Percentiles rank a stretch among this genome's conserved stretches.
These are phyloP conservation scores for Delphinus delphis DNA, from an alignment of 2,113 vertebrate species.

Conservation along the genomic window DNA sequence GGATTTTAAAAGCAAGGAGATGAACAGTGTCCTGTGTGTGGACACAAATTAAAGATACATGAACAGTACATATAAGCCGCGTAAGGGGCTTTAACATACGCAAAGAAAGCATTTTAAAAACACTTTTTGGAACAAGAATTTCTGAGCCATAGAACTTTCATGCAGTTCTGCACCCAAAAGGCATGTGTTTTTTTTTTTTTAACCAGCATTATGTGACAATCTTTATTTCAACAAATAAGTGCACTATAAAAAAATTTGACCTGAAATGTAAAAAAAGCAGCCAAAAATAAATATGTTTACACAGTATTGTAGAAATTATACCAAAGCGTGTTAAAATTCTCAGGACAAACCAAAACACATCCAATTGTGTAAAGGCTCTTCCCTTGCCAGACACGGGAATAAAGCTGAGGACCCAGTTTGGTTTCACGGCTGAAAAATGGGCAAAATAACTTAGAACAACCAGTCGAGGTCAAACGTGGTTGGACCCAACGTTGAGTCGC, in stretches of 20 bases:
- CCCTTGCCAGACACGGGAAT: not conserved
- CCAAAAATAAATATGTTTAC: not conserved
- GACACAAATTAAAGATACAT: not conserved
- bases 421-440: not conserved
- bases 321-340: not conserved
- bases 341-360: not conserved
- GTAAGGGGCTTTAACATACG: not conserved
- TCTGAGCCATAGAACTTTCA: not conserved
- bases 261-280: not conserved
- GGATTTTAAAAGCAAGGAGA: not conserved
- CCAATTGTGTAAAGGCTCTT: not conserved
- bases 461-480: not conserved
- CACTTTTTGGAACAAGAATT: not conserved
- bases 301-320: not conserved
- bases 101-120: not conserved
- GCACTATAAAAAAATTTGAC: not conserved
- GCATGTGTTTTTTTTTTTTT: not conserved
- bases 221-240: not conserved
- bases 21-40: not conserved
- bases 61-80: not conserved
- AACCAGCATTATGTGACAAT: not conserved
- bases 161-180: not conserved
- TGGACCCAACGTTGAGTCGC: not conserved
- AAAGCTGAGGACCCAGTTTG: not conserved
- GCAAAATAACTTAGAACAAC: not conserved